These are phyloP conservation scores for Idaea biselata DNA, from an alignment of 2,888 invertebrate species.

Conservation along the genomic window DNA sequence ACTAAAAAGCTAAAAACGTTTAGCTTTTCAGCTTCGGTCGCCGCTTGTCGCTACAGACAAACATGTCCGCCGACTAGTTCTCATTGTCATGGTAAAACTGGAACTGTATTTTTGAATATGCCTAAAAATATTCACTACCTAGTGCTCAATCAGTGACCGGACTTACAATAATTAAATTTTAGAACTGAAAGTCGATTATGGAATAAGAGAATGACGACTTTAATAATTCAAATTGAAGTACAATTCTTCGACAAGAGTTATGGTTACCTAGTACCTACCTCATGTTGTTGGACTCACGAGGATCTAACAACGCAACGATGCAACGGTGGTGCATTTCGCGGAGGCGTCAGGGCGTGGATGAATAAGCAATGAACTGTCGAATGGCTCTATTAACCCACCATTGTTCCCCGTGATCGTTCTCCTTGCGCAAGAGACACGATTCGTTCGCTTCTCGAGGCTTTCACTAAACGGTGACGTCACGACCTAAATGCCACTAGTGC, in stretches of 20 bases:
- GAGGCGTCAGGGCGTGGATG: constrained; percentile 78
- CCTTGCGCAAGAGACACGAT: constrained; percentile 76
- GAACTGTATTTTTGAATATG: too few relatives aligned
- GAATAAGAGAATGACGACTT: constrained; percentile 30
- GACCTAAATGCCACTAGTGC: constrained; percentile 66
- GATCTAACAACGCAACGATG: constrained; percentile 41
- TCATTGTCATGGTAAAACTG: too few relatives aligned
- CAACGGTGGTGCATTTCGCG: constrained; percentile 60
- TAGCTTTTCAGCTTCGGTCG: too few relatives aligned
- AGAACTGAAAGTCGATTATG: neutral
- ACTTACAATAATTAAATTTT: too few relatives aligned
- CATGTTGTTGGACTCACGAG: constrained; percentile 42
- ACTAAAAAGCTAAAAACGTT: too few relatives aligned
- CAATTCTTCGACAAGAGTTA: neutral
- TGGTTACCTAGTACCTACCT: neutral
- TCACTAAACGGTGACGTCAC: constrained; percentile 69
- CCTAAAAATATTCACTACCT: too few relatives aligned
- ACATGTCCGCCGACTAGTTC: neutral
- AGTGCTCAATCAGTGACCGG: too few relatives aligned
- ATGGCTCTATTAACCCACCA: constrained; percentile 78
- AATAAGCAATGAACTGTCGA: constrained; percentile 78
- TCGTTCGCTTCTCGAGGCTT: constrained; percentile 70
- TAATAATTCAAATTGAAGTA: constrained; percentile 9
- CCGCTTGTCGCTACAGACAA: too few relatives aligned
- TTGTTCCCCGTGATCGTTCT: constrained; percentile 68